Base-by-base conservation (phyloP, 2,113 vertebrate species). In the Scatophagus argus region DNA sequence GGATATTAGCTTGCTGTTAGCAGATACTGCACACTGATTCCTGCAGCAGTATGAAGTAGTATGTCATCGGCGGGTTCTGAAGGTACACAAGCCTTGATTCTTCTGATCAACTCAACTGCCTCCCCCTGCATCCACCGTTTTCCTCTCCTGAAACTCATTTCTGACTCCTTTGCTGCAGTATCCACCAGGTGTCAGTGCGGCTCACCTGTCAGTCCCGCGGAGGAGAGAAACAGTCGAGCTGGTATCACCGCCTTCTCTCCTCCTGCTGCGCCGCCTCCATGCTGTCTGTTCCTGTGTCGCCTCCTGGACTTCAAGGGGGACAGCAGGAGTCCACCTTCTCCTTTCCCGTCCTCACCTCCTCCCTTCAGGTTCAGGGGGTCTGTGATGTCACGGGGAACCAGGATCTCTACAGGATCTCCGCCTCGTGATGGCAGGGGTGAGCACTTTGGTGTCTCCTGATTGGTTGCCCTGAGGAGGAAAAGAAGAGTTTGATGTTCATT, bases 321-420 rank as follows among this genome's bases (percentile, higher is more conserved):
- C 23, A 96, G 88, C n/a, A 96, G 92, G 27, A 87, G 71, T 0
- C 2, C 94, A 54, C 31, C 93, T 1, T 87, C 92, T 6, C 87
- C 91, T 27, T 88, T 44, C 70, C 92, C 43, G 0, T 38, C 70
- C 91, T 89, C 60, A 8, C 90, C 91, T 4, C 89, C 91, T 1
- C 88, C 92, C 74, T 96, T 97, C 79, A 98, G 93, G 89, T 96
- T 97, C 23, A 98, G 93, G 0, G 97, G 97, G 82, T 98, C 97
- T 0, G 96, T 97, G 88, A 97, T 96, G 91, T 98, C 97, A 60
- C 95, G 95, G 16, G 97, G 97, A 43, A 97, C 95, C 49, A 97
- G 94, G 58, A 98, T 98, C 90, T 98, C 95, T 21, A 98, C 96
- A 0, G 97, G 96, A 56, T 96, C 96, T 1, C 94, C 86, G 25